Evolutionary conservation across 2,113 vertebrate species (phyloP), one percentile per base, ranked within the genome.

Genomic region (Upupa epops): DNA sequence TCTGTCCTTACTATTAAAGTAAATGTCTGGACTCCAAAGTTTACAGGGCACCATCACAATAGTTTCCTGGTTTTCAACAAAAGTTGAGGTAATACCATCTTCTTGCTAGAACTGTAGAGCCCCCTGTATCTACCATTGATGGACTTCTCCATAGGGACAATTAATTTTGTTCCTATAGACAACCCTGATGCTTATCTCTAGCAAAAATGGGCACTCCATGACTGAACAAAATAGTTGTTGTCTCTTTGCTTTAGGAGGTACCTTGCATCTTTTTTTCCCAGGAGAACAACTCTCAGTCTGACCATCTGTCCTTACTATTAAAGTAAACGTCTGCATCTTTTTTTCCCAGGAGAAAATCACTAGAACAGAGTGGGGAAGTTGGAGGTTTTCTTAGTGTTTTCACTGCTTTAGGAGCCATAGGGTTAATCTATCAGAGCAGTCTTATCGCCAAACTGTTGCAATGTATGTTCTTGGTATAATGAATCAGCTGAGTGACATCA

Each of bases 401-500:
- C 48, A n/a, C 31, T 56, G 52, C 55, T 61, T 72, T 59, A 81
- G 73, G 55, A 49, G 28, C 74, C 34, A 72, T 13, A 76, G 84
- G 37, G 84, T 92, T 93, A 94, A 95, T 91, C 79, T 84, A 87
- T 63, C 60, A 70, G 74, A 77, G 64, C 48, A 52, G 76, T 78
- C 52, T 83, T 90, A 74, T 89, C 86, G 95, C 48, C 66, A 73
- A 60, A 77, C 60, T 28, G 45, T 92, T 86, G 74, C 63, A 72
- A 37, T 81, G 40, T 72, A 77, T 91, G 83, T 89, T 92, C 60
- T 68, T 91, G 94, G 90, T 71, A 63, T 94, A 95, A 96, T 94
- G 93, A 95, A 95, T 95, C 89, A 95, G 52, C 83, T 92, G 95
- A 86, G 71, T 93, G 45, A 48, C 89, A 89, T 89, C 88, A 92